Base-by-base conservation (phyloP, 2,888 invertebrate genomes). In the Cheiracanthium punctorium region DNA sequence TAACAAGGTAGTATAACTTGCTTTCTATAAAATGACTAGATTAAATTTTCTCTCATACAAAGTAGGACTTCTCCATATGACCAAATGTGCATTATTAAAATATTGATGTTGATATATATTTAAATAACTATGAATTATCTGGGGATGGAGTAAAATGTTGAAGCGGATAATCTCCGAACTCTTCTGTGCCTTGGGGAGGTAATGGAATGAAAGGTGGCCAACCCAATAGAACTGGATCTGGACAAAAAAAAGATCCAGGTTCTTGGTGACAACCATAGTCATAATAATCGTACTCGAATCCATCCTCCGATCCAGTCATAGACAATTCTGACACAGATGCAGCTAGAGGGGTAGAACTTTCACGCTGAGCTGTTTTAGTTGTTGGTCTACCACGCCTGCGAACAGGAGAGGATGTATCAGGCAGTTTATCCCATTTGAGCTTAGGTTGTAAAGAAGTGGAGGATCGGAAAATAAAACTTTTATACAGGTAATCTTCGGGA, bases 241-340 rank as follows among this genome's bases (percentile, higher is more conserved):
- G 82, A 14, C 88, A 88, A 75, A 90, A 90, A 70, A 89, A 89
- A 1, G 90, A 90, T 24, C 89, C 89, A 17, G 90, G 90, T 12
- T 82, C 88, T 28, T 88, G 88, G 58, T 89, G 88, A 29, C 88
- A 87, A 14, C 89, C 88, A 58, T 90, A 90, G 71, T 90, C 90
- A 32, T 90, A 90, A 52, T 89, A 89, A 82, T 90, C 90, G 41
- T 89, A 90, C 72, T 90, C 90, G 28, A 90, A 88, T 12, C 89
- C 88, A 81, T 89, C 89, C 48, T 88, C 88, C 8, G 88, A 87
- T 17, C 81, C 84, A 48, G 74, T 80, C 29, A 80, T 80, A 14
- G 87, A 88, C 33, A 88, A 28, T 77, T 88, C 85, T n/a, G 85
- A 85, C 17, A 79, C 41, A 30, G 88, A 85, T 24, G 80, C 85